Evolutionary conservation across 2,888 invertebrate genomes (phyloP), one percentile per base, ranked within the genome.

Genomic region (Fragum sueziense): DNA sequence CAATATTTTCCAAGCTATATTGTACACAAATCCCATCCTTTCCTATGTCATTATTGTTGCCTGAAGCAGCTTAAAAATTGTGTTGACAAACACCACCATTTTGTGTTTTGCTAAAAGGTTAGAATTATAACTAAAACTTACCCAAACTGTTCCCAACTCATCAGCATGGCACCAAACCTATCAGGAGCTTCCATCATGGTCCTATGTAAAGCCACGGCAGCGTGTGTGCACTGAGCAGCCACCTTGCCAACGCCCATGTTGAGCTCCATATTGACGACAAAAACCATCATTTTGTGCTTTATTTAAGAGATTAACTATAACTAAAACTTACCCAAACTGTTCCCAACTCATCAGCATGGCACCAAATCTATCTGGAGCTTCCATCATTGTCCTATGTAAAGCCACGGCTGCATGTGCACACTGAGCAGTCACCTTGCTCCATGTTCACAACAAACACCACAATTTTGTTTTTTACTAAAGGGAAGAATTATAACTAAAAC

Each of bases 41-140:
- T n/a, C n/a, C n/a, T n/a, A n/a, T n/a, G n/a, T n/a, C n/a, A n/a
- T n/a, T n/a, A n/a, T n/a, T n/a, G n/a, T n/a, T n/a, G n/a, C n/a
- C n/a, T n/a, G n/a, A n/a, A n/a, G n/a, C n/a, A n/a, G n/a, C n/a
- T n/a, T n/a, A n/a, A n/a, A n/a, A n/a, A n/a, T n/a, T n/a, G n/a
- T n/a, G n/a, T n/a, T n/a, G n/a, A 95, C 94, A 91, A 95, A 95
- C n/a, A n/a, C n/a, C 31, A 95, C 95, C 95, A 95, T 95, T 93
- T 95, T 95, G 91, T 94, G 95, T 70, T n/a, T n/a, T n/a, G n/a
- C n/a, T n/a, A n/a, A n/a, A n/a, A n/a, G n/a, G n/a, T n/a, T n/a
- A n/a, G n/a, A n/a, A n/a, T n/a, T n/a, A n/a, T n/a, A n/a, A n/a
- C 47, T 2, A 47, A 14, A 9, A 47, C 47, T 20, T 78, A 93